A percentile compares a stretch with the other conserved stretches of the same genome.
Conservation (phyloP, 1,140 invertebrate species). For the Thaumetopoea pityocampa region DNA sequence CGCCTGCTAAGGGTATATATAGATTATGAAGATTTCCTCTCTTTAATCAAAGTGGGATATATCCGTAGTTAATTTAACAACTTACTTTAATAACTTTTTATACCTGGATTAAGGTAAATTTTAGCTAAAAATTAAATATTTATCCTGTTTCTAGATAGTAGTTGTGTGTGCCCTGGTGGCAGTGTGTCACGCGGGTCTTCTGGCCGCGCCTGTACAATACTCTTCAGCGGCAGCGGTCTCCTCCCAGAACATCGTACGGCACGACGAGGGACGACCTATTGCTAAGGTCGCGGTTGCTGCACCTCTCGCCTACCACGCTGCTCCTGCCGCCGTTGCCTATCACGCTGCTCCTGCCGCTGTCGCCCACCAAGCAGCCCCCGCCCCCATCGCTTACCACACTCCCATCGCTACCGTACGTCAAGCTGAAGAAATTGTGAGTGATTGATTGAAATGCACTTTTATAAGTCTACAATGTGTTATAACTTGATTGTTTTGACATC, state of each 20-base stretch:
- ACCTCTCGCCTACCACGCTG: conserved; percentile 79
- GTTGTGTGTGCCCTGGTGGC: conserved; percentile 38
- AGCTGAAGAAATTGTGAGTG: conserved; percentile 3
- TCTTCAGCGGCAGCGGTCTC: conserved; percentile 36
- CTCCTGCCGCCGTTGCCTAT: conserved; percentile 61
- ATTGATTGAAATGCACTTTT: too few relatives aligned
- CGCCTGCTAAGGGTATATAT: too few relatives aligned
- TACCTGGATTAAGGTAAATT: too few relatives aligned
- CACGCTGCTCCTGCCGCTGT: conserved; percentile 54
- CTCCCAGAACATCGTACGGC: conserved; percentile 46
- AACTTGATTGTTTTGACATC: too few relatives aligned
- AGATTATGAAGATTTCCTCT: too few relatives aligned
- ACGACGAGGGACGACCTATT: too few relatives aligned
- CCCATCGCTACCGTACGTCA: conserved; percentile 63
- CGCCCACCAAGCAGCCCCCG: conserved; percentile 22
- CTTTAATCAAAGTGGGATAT: too few relatives aligned
- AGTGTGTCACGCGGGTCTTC: conserved; percentile 38
- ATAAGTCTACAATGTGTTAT: too few relatives aligned
- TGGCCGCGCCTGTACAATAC: conserved; percentile 32
- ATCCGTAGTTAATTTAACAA: too few relatives aligned
- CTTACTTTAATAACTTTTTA: too few relatives aligned
- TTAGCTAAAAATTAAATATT: too few relatives aligned
- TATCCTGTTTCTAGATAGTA: conserved; percentile 39
- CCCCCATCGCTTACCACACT: conserved; percentile 39
- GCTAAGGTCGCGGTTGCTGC: too few relatives aligned